Base-by-base conservation (phyloP, 2,113 vertebrate genomes). In the Oryzias melastigma region DNA sequence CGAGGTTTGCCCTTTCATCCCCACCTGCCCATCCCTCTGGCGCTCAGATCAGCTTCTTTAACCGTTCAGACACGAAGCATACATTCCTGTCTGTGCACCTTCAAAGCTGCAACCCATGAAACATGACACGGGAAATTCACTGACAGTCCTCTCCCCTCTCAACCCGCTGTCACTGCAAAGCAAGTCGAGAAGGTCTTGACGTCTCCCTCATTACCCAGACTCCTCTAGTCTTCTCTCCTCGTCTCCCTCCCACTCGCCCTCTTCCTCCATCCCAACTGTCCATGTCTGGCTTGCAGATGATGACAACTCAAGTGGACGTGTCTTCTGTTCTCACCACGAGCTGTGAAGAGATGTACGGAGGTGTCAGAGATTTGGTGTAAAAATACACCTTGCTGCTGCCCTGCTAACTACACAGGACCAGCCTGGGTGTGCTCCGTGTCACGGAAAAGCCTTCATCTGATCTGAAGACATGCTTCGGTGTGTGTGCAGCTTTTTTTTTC, bases 301-400 rank as follows among this genome's bases (percentile, higher is more conserved):
- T 77, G 84, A 76, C 83, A 82, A 85, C 78, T 82, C 78, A 81
- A 81, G 69, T 75, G 80, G 83, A 85, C 83, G 46, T 75, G 75
- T 87, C 75, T 86, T 81, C 70, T 82, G 73, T 81, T 86, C 88
- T 84, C 83, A 73, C 73, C 75, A 64, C 60, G 76, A 84, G 75
- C 81, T 85, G 87, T 85, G 87, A 86, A 85, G 76, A 83, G 78
- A 86, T 77, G 73, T 65, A 82, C 64, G 68, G 57, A 89, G 80
- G 80, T 89, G 85, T 86, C 86, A 85, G 74, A 56, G 72, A 84
- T 77, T 73, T 80, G 61, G 79, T 82, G 85, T 86, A 82, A 84
- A 85, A 85, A 87, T 83, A 83, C 80, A 75, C 74, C 55, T 72
- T 50, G 65, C 80, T 69, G 62, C 49, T 29, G 50, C 50, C 73